Percentiles rank a stretch among this genome's conserved stretches.
These are phyloP conservation scores for Halcyon badia DNA, from an alignment of 2,797 vertebrate genomes.

Conservation along the genomic window DNA sequence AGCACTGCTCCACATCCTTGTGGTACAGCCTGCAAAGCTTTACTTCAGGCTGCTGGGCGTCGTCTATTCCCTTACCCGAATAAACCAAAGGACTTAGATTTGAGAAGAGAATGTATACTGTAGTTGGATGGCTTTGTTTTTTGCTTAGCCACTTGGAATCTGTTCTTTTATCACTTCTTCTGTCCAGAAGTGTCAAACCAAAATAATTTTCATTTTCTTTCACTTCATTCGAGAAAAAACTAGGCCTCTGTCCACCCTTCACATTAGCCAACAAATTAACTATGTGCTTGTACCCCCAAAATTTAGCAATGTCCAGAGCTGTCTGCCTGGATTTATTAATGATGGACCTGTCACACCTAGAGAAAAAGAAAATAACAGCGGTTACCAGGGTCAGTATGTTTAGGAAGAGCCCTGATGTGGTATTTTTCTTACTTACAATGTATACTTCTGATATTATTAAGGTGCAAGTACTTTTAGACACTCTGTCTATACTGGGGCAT, in stretches of 20 bases:
- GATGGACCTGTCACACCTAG: conserved; percentile 86
- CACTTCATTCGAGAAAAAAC: conserved; percentile 62
- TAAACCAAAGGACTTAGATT: conserved; percentile 87
- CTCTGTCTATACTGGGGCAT: not conserved
- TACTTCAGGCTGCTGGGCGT: conserved; percentile 71
- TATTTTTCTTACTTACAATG: not conserved
- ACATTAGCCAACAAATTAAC: conserved; percentile 80
- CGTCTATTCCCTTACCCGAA: conserved; percentile 39
- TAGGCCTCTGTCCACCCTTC: conserved; percentile 56
- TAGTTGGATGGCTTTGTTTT: conserved; percentile 80
- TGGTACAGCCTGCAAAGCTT: conserved; percentile 84
- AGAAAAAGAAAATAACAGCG: not conserved
- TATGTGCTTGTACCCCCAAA: conserved; percentile 94
- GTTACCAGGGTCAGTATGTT: not conserved
- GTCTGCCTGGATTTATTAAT: conserved; percentile 91
- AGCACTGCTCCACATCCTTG: conserved; percentile 80
- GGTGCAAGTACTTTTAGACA: not conserved
- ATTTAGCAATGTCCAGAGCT: conserved; percentile 90
- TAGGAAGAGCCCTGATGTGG: not conserved
- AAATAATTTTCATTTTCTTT: conserved; percentile 88
- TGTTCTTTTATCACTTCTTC: conserved; percentile 88
- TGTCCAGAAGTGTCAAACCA: conserved; percentile 87
- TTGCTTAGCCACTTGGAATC: conserved; percentile 86
- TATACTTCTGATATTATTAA: not conserved
- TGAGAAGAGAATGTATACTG: conserved; percentile 91